These are phyloP conservation scores for Paragorgia papillata DNA, from an alignment of 92 coral and sea anemone genomes.

Conservation along the genomic window DNA sequence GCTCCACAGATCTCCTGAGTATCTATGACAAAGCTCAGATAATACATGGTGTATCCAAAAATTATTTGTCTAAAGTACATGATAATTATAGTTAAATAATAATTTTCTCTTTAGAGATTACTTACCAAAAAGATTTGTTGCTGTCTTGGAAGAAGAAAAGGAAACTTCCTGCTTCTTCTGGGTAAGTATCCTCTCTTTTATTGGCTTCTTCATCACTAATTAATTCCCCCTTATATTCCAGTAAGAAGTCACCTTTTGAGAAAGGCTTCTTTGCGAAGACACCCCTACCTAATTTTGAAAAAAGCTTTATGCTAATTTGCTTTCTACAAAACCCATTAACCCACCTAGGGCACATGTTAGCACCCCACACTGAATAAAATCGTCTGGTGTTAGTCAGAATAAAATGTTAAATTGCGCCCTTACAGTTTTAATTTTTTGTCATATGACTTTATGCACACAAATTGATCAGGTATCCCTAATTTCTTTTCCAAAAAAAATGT, in stretches of 20 bases:
- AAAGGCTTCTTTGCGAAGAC: slow-evolving; percentile 48
- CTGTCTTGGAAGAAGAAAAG: slow-evolving; percentile 53
- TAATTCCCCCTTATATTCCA: slow-evolving; percentile 51
- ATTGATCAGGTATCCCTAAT: no score
- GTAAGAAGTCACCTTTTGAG: slow-evolving; percentile 39
- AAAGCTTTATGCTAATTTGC: not conserved
- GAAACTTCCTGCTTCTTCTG: slow-evolving; percentile 50
- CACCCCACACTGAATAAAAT: no score
- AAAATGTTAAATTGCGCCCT: no score
- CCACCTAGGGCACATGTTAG: no score
- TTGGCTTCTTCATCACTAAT: slow-evolving; percentile 36
- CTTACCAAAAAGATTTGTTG: slow-evolving; percentile 45
- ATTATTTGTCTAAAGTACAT: no score
- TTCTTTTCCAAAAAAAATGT: no score
- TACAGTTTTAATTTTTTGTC: no score
- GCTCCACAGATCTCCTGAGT: no score
- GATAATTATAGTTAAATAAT: slow-evolving; percentile 1
- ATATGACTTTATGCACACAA: no score
- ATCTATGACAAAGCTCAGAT: not conserved
- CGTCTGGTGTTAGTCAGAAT: no score
- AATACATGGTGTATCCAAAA: not conserved
- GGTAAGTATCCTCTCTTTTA: slow-evolving; percentile 39
- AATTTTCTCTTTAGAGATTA: not conserved
- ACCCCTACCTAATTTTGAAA: slow-evolving; percentile 39
- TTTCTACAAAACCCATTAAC: not conserved